Evolutionary conservation across 2,797 vertebrate species (phyloP).

Genomic region (Oreochromis grahami): DNA sequence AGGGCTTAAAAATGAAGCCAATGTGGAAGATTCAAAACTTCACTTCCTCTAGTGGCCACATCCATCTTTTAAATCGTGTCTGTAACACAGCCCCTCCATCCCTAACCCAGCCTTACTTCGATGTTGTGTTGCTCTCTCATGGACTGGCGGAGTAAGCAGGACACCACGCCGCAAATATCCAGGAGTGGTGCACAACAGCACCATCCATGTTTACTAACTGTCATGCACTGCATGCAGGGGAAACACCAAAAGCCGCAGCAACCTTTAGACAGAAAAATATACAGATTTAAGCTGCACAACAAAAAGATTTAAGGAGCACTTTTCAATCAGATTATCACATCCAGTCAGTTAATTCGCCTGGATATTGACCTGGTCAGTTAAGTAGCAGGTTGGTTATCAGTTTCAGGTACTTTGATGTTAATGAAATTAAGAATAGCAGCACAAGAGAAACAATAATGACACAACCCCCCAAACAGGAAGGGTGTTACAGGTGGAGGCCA

Average conservation of each 20-base stretch:
- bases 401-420: background rate
- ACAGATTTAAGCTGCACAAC: background rate
- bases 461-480: background rate
- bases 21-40: background rate
- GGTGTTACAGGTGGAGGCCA: too few species aligned
- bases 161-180: constrained; percentile 26
- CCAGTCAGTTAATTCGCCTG: background rate
- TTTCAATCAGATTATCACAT: background rate
- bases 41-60: fast-evolving
- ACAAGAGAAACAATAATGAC: background rate
- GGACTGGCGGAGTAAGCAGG: constrained; percentile 58
- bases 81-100: background rate
- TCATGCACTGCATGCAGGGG: background rate
- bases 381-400: background rate
- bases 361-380: background rate
- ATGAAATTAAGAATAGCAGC: background rate
- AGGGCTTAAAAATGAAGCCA: background rate
- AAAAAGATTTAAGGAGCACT: background rate
- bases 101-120: constrained; percentile 47
- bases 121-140: constrained; percentile 67
- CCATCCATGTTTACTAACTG: background rate
- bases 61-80: fast-evolving
- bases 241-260: background rate
- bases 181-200: background rate
- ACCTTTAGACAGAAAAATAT: constrained; percentile 15